These are phyloP conservation scores for Fulica atra DNA, from an alignment of 2,113 vertebrate genomes.

Conservation along the genomic window DNA sequence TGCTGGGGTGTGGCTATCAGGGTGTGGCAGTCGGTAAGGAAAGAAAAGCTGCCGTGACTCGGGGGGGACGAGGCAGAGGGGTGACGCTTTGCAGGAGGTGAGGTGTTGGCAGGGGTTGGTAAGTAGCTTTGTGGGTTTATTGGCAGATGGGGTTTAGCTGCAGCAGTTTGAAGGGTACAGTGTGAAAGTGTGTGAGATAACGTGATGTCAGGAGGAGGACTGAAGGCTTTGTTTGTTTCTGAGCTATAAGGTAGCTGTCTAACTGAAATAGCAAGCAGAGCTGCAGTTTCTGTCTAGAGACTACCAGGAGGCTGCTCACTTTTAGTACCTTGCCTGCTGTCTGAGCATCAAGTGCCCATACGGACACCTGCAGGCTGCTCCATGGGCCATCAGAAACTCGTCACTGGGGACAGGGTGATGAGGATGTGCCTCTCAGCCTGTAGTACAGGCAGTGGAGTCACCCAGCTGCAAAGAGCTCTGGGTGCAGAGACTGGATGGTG, in stretches of 20 bases:
- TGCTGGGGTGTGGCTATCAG: fast-evolving
- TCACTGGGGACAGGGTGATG: fast-evolving
- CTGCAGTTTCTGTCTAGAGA: not conserved
- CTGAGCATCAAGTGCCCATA: fast-evolving
- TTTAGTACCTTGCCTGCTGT: not conserved
- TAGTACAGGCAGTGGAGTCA: not conserved
- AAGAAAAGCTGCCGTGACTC: not conserved
- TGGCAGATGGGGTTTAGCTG: not conserved
- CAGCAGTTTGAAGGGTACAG: not conserved
- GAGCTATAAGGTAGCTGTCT: not conserved
- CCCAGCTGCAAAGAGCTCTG: not conserved
- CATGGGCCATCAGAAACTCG: too few relatives aligned
- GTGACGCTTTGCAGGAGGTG: not conserved
- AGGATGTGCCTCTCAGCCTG: fast-evolving
- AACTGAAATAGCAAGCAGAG: not conserved
- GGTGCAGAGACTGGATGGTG: not conserved
- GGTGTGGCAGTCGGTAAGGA: fast-evolving
- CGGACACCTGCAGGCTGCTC: not conserved
- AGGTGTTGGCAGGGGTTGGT: not conserved
- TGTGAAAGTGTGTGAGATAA: not conserved
- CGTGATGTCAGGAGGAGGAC: not conserved
- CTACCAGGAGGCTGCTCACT: not conserved
- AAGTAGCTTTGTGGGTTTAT: not conserved
- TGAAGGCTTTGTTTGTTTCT: not conserved
- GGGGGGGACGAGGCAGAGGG: not conserved